Percentiles rank a stretch among this genome's conserved stretches.
phyloP scores from a whole-genome alignment of 1,140 invertebrate species.

The Coenobita brevimanus region DNA sequence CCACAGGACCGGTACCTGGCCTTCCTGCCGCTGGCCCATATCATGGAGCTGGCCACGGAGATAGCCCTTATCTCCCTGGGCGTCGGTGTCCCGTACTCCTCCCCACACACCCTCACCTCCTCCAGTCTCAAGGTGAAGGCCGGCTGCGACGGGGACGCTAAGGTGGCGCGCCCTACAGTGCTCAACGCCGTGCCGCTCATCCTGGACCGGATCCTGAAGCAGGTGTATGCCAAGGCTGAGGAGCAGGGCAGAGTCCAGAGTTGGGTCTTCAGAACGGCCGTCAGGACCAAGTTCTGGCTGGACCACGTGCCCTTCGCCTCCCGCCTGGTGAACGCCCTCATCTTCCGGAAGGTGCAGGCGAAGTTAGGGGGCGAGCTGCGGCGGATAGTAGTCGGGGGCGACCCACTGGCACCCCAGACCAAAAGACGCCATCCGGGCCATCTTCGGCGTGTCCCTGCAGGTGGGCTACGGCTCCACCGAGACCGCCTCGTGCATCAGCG shows the following conservation, averaged over 20 bases:
- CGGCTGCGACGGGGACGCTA: constrained; percentile 77
- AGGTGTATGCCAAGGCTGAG: constrained; percentile 86
- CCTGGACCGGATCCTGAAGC: constrained; percentile 68
- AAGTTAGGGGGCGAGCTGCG: constrained; percentile 90
- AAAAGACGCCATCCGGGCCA: constrained; percentile 95
- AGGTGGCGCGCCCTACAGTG: constrained; percentile 77
- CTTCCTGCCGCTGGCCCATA: constrained; percentile 80
- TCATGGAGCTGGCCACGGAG: constrained; percentile 78
- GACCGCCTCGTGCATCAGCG: constrained; percentile 93
- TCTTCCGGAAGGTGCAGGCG: constrained; percentile 85
- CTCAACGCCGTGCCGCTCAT: constrained; percentile 77
- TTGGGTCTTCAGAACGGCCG: constrained; percentile 91
- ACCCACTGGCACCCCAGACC: constrained; percentile 94
- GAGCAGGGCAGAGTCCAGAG: constrained; percentile 82
- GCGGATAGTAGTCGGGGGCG: constrained; percentile 93
- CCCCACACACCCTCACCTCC: constrained; percentile 78
- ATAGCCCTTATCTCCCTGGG: constrained; percentile 73
- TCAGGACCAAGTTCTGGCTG: constrained; percentile 92
- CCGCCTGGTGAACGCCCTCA: constrained; percentile 83
- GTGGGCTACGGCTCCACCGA: constrained; percentile 98
- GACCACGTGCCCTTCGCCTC: constrained; percentile 87
- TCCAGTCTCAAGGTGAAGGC: constrained; percentile 76
- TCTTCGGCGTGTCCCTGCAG: constrained; percentile 89
- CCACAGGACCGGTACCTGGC: constrained; percentile 77
- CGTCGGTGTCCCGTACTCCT: constrained; percentile 77